Evolutionary conservation across 2,113 vertebrate species (phyloP).

Genomic region (Indicator indicator): DNA sequence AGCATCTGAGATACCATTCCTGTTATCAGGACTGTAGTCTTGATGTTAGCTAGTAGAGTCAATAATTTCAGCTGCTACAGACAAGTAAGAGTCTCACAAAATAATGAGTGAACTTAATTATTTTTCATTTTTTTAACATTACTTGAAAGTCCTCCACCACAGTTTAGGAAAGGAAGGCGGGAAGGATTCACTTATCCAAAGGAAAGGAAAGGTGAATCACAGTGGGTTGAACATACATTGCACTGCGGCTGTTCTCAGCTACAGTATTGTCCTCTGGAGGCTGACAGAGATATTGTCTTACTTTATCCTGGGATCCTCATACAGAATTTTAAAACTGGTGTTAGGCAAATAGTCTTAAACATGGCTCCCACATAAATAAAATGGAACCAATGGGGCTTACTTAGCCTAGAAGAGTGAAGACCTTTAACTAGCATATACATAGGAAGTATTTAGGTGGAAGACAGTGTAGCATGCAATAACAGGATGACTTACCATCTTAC

Average conservation of each 20-base stretch:
- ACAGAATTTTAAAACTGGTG: not conserved
- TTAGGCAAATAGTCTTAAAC: not conserved
- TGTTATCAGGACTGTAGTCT: rapidly evolving
- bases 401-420: not conserved
- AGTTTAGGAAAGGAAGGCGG: not conserved
- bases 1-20: not conserved
- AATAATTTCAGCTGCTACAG: not conserved
- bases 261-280: not conserved
- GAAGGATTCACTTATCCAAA: not conserved
- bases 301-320: not conserved
- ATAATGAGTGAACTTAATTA: not conserved
- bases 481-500: not conserved
- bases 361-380: not conserved
- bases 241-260: not conserved
- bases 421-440: not conserved
- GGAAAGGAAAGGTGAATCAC: not conserved
- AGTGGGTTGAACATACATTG: not conserved
- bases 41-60: not conserved
- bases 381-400: not conserved
- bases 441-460: not conserved
- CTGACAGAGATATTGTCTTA: not conserved
- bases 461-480: not conserved
- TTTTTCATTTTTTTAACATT: not conserved
- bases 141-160: not conserved
- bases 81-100: not conserved